Percentiles rank a stretch among this genome's conserved stretches.
phyloP scores from a whole-genome alignment of 2,888 invertebrate species.

The Bhutanitis thaidina region DNA sequence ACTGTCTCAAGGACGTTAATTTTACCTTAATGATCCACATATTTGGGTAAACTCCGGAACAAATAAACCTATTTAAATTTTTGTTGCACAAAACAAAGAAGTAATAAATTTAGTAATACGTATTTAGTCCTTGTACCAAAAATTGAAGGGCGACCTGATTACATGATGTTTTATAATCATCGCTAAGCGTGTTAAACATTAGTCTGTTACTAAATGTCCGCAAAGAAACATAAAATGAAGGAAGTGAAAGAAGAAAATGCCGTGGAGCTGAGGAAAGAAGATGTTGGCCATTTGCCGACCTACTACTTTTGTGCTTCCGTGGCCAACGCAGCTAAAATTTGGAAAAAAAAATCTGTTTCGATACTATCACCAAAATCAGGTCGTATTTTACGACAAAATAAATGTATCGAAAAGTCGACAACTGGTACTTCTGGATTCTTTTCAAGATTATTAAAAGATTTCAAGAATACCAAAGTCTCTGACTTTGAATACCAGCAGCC shows the following conservation, averaged over 20 bases:
- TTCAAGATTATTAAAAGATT: conserved; percentile 51
- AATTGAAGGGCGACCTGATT: conserved; percentile 24
- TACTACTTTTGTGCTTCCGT: conserved; percentile 41
- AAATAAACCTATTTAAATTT: conserved; percentile 3
- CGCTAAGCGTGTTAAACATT: conserved; percentile 1
- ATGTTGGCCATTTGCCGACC: conserved; percentile 46
- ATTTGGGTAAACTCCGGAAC: conserved; percentile 12
- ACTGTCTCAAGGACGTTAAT: conserved; percentile 18
- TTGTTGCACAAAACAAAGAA: conserved; percentile 8
- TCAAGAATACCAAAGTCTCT: conserved; percentile 54
- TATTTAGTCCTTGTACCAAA: conserved; percentile 27
- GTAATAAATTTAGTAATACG: not conserved
- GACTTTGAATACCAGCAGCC: conserved; percentile 57
- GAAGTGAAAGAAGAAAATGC: conserved; percentile 49
- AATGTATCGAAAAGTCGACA: not conserved
- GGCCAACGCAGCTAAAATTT: conserved; percentile 39
- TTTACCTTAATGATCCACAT: not conserved
- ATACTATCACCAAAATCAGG: conserved; percentile 63
- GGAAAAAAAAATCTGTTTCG: conserved; percentile 59
- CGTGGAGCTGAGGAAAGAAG: conserved; percentile 48
- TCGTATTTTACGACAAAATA: conserved; percentile 41
- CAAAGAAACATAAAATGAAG: conserved; percentile 40
- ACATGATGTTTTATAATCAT: conserved; percentile 19
- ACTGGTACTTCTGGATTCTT: conserved; percentile 38
- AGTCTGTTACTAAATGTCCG: conserved; percentile 13